These are phyloP conservation scores for Malthinus seriepunctatus DNA, from an alignment of 2,888 invertebrate species.

Conservation along the genomic window DNA sequence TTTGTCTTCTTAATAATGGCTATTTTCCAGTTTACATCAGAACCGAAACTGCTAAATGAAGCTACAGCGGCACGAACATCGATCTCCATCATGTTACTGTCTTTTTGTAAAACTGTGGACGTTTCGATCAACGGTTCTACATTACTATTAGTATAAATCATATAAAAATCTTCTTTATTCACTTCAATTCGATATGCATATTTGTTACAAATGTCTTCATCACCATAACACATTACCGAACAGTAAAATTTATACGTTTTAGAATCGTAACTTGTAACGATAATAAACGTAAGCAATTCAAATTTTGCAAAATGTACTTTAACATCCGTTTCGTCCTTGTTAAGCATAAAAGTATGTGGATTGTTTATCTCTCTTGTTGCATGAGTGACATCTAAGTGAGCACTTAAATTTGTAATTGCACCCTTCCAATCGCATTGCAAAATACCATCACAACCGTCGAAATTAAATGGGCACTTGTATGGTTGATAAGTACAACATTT, in stretches of 20 bases:
- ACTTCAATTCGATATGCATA: slow-evolving; percentile 28
- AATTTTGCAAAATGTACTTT: slow-evolving; percentile 38
- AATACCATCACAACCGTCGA: no score
- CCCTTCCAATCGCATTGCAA: no score
- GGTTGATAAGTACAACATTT: no score
- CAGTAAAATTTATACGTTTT: slow-evolving; percentile 13
- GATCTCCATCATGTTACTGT: slow-evolving; percentile 21
- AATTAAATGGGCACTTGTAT: no score
- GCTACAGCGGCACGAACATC: slow-evolving; percentile 10
- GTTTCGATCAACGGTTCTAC: no score
- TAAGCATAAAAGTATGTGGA: slow-evolving; percentile 4
- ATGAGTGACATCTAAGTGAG: slow-evolving; percentile 24
- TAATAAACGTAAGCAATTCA: slow-evolving; percentile 37
- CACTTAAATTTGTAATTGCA: no score
- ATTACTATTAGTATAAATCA: no score
- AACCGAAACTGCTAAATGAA: slow-evolving; percentile 11
- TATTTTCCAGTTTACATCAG: slow-evolving; percentile 15
- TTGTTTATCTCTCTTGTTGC: neutral
- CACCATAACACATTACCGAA: slow-evolving; percentile 2
- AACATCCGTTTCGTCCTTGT: neutral
- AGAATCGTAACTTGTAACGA: slow-evolving; percentile 37
- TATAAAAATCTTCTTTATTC: no score
- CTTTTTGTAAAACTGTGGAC: no score
- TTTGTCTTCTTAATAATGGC: slow-evolving; percentile 9
- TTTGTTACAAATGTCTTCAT: slow-evolving; percentile 8